Evolutionary conservation across 1,140 invertebrate species (phyloP), one percentile per base, ranked within the genome.

Genomic region (Pomacea maculata): DNA sequence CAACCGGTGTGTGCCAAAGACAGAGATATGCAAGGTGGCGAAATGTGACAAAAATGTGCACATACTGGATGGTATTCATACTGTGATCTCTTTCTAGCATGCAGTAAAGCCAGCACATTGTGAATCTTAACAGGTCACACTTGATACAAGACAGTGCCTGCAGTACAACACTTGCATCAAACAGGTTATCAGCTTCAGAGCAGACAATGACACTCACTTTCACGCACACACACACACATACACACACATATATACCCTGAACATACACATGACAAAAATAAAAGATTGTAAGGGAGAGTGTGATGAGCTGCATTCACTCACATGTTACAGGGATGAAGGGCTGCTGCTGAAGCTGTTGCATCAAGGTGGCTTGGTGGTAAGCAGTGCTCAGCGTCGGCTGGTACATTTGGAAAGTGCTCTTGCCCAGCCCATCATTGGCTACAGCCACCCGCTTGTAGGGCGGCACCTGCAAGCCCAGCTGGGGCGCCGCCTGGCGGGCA

Each of bases 361-460:
- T 97, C 74, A 90, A 83, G 17, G 87, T 86, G 92, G 91, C 89
- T 80, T 92, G 96, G 92, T 98, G 97, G 93, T 98, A 98, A 86
- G 95, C 95, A 57, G 89, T 87, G 72, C 83, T 88, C 82, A 90
- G 87, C 90, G 94, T 94, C 87, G 96, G 96, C 92, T 98, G 97
- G 93, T 98, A 99, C 86, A 98, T 96, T 86, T 97, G 97, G 91
- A 98, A 94, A 86, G 97, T 97, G 90, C 96, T 97, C 92, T 98
- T 98, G 86, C 97, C 97, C 90, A 96, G 96, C 92, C 98, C 98
- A 63, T 61, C 75, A 82, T 89, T 88, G n/a, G 87, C 85, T 71
- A 92, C 83, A 76, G 96, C 96, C 87, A 96, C 95, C 89, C 97
- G 95, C 93, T 97, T 95, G 93, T 97, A 97, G 90, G 96, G 96